Evolutionary conservation across 1,140 invertebrate species (phyloP).

Genomic region (Drosophila tsacasi): DNA sequence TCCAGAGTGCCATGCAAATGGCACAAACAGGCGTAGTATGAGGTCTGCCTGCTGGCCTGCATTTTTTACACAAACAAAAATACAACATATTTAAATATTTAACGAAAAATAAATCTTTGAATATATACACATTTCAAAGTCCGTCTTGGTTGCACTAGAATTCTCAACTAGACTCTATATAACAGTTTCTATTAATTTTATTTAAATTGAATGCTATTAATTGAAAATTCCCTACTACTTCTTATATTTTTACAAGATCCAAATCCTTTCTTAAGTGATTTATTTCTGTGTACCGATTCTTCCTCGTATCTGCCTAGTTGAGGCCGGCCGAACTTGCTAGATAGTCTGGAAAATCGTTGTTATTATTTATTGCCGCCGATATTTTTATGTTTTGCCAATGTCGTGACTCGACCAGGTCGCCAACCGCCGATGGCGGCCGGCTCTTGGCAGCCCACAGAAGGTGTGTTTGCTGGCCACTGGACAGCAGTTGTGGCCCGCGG

Average conservation of each 20-base stretch:
- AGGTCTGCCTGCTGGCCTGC: slow-evolving; percentile 4
- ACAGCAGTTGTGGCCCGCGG: slow-evolving; percentile 25
- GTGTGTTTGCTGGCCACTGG: slow-evolving; percentile 70
- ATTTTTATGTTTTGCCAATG: slow-evolving; percentile 83
- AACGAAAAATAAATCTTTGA: not conserved
- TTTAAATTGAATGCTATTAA: not conserved
- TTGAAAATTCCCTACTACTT: not conserved
- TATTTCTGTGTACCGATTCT: slow-evolving; percentile 34
- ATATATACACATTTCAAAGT: not conserved
- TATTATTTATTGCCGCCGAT: slow-evolving; percentile 83
- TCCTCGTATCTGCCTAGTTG: slow-evolving; percentile 36
- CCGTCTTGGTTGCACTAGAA: not conserved
- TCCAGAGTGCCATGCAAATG: slow-evolving; percentile 72
- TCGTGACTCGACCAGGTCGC: slow-evolving; percentile 76
- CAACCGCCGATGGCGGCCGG: slow-evolving; percentile 17
- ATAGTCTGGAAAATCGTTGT: slow-evolving; percentile 83
- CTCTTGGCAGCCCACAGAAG: slow-evolving; percentile 67
- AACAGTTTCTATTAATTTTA: not conserved
- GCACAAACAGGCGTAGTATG: slow-evolving; percentile 64
- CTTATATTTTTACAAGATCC: not conserved
- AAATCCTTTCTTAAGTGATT: not conserved
- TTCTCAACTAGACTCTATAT: not conserved
- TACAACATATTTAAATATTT: not conserved
- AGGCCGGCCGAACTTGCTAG: slow-evolving; percentile 46
- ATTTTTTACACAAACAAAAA: slow-evolving; percentile 12